These are phyloP conservation scores for Callithrix jacchus DNA, from an alignment of 2,113 vertebrate species.

Conservation along the genomic window DNA sequence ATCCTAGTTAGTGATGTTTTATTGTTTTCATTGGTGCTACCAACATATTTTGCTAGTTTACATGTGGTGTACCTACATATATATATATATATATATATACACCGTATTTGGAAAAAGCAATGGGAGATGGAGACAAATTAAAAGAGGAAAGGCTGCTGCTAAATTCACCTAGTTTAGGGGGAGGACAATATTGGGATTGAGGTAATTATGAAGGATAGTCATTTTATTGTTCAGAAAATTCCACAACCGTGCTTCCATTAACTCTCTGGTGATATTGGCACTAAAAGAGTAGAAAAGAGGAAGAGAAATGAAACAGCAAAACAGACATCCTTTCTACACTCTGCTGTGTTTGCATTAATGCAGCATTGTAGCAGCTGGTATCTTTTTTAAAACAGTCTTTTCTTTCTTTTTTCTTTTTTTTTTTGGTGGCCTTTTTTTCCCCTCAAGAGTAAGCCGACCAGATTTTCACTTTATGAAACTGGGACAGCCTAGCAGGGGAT, in stretches of 20 bases:
- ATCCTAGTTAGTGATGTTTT: not conserved
- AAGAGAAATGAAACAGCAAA: not conserved
- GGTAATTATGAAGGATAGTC: not conserved
- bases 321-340: not conserved
- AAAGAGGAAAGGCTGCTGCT: not conserved
- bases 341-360: constrained; percentile 21
- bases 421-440: not conserved
- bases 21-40: not conserved
- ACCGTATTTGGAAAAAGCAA: not conserved
- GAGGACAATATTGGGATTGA: fast-evolving
- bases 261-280: not conserved
- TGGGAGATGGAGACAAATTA: not conserved
- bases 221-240: not conserved
- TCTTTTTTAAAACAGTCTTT: constrained; percentile 63
- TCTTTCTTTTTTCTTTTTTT: not conserved
- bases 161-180: fast-evolving
- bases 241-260: not conserved
- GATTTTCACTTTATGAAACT: constrained; percentile 81
- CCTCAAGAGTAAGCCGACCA: constrained; percentile 44
- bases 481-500: constrained; percentile 80
- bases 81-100: not conserved
- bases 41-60: not conserved
- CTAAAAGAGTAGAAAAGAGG: not conserved
- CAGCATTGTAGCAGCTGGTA: constrained; percentile 45
- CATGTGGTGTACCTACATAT: not conserved